Conservation (phyloP, 1,140 invertebrate species). For the Brachionus paranguensis region DNA sequence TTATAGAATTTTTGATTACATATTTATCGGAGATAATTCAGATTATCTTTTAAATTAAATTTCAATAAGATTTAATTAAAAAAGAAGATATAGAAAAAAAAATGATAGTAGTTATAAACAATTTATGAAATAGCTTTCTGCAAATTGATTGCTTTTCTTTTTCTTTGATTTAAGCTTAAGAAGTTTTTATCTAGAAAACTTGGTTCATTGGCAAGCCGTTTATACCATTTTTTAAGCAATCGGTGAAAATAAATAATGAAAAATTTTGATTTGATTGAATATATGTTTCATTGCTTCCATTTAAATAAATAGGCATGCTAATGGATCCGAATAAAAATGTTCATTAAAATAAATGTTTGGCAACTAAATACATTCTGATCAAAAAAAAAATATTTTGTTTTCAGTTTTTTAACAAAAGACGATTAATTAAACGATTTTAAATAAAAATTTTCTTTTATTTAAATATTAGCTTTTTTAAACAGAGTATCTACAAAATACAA, state of each 20-base stretch:
- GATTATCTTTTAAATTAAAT: background rate
- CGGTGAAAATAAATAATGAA: background rate
- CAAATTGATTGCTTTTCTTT: no score
- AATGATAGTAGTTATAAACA: background rate
- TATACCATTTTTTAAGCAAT: background rate
- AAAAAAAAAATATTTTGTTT: background rate
- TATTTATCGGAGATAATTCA: background rate
- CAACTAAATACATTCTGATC: background rate
- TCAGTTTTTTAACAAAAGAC: background rate
- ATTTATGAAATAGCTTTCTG: background rate
- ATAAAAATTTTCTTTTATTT: background rate
- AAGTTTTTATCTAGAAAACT: background rate
- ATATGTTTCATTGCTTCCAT: background rate
- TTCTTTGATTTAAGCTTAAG: background rate
- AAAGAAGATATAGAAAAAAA: background rate
- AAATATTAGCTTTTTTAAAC: background rate
- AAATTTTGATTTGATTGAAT: background rate
- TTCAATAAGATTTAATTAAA: background rate
- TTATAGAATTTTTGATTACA: background rate
- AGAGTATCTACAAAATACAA: background rate
- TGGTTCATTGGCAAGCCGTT: background rate
- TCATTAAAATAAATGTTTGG: background rate
- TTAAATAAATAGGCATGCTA: background rate
- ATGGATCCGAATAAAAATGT: background rate
- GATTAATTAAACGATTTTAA: background rate